phyloP scores from a whole-genome alignment of 2,113 vertebrate species.

The Microcebus lehilahytsara region DNA sequence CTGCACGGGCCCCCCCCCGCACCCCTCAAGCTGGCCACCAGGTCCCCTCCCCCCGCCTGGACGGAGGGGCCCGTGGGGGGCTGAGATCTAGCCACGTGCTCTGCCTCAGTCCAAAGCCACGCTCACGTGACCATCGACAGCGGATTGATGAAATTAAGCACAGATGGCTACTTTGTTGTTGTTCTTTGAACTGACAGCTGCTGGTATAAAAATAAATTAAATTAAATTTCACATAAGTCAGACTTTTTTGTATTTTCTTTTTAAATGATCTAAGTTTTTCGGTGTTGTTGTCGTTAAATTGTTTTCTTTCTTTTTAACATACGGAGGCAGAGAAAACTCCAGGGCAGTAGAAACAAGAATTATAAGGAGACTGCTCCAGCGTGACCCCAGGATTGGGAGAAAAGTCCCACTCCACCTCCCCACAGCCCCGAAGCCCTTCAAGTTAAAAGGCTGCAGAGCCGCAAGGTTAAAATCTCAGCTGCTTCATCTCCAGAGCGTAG shows the following conservation, averaged over 20 bases:
- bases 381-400: background rate
- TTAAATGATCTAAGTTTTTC: conserved; percentile 81
- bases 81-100: conserved; percentile 81
- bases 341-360: conserved; percentile 53
- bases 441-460: fast-evolving
- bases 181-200: conserved; percentile 91
- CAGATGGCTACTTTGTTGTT: conserved; percentile 91
- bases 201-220: conserved; percentile 91
- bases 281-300: conserved; percentile 75
- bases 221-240: conserved; percentile 90
- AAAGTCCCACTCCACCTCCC: fast-evolving
- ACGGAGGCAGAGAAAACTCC: conserved; percentile 70
- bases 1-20: fast-evolving
- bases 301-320: conserved; percentile 75
- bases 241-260: conserved; percentile 79
- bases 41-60: background rate
- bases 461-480: background rate
- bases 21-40: background rate
- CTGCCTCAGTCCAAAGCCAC: conserved; percentile 82
- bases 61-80: background rate
- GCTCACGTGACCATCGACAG: conserved; percentile 86
- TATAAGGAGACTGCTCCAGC: background rate
- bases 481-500: background rate
- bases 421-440: background rate
- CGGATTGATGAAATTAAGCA: conserved; percentile 88